Conservation (phyloP, 1,140 invertebrate genomes). For the Penaeus indicus region DNA sequence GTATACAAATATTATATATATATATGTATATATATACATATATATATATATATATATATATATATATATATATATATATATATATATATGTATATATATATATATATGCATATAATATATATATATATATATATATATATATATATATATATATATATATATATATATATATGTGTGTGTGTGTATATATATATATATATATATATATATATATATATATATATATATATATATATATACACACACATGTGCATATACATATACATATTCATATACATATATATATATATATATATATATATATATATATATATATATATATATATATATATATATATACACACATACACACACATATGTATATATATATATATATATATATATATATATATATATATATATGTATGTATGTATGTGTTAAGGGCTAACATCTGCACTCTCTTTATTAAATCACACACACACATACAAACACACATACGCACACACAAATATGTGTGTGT, state of each 20-base stretch:
- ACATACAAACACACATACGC: neutral
- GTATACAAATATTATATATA: neutral
- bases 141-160: constrained; percentile 20
- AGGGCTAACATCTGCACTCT: neutral
- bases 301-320: constrained; percentile 26
- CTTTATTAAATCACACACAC: neutral
- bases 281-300: constrained; percentile 26
- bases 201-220: constrained; percentile 20
- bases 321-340: constrained; percentile 2
- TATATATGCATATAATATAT: too few relatives aligned
- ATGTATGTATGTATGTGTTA: neutral
- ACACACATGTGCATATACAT: neutral
- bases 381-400: constrained; percentile 20
- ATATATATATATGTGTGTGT: constrained; percentile 7
- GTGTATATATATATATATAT: constrained; percentile 15
- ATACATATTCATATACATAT: constrained; percentile 4
- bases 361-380: constrained; percentile 20
- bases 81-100: constrained; percentile 17
- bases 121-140: constrained; percentile 20
- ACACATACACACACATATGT: neutral
- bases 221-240: constrained; percentile 17
- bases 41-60: constrained; percentile 14
- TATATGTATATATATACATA: constrained; percentile 14
- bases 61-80: constrained; percentile 15
- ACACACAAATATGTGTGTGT: neutral